Base-by-base conservation (phyloP, 2,797 vertebrate genomes). In the Danio albolineatus region DNA sequence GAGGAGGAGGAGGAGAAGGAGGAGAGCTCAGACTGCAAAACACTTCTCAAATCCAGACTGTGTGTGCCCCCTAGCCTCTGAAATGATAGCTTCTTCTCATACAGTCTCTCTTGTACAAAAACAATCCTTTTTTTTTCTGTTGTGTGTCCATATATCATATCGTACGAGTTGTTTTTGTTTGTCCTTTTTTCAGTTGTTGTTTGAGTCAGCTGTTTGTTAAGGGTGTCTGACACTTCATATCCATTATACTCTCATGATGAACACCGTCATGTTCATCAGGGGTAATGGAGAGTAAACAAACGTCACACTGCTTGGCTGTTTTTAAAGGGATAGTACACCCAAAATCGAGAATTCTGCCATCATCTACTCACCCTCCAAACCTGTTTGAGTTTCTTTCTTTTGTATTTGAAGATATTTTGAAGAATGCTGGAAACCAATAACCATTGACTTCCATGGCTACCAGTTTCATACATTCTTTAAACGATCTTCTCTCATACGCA, bases 101-200 rank as follows among this genome's bases (percentile, higher is more conserved):
- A 14, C 21, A 36, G 4, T 38, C 44, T 64, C 14, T 44, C 49
- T 17, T 41, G 19, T 14, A 28, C n/a, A 10, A 36, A 54, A 21
- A 17, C 10, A 14, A 64, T 53, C 10, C 28, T 13, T 61, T 10
- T 28, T 61, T n/a, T 61, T 21, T 51, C 5, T 41, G 41, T 62
- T 48, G 21, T 49, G 12, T 51, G 19, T 17, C 69, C 2, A 10
- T 38, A 51, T 16, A 54, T 10, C 13, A 64, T 17, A 60, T 17
- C 64, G n/a, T 19, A 64, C 44, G n/a, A 41, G 17, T 43, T 78
- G 73, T 86, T 57, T 86, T 28, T 28, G 89, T 87, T 86, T 44
- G 13, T 0, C 13, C 2, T 84, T 76, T 85, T 89, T 48, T 62
- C 76, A 61, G 65, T 73, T 65, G 82, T 80, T 49, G 0, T 77